Conservation (phyloP, 2,888 invertebrate species). For the Chloromyia formosa region DNA sequence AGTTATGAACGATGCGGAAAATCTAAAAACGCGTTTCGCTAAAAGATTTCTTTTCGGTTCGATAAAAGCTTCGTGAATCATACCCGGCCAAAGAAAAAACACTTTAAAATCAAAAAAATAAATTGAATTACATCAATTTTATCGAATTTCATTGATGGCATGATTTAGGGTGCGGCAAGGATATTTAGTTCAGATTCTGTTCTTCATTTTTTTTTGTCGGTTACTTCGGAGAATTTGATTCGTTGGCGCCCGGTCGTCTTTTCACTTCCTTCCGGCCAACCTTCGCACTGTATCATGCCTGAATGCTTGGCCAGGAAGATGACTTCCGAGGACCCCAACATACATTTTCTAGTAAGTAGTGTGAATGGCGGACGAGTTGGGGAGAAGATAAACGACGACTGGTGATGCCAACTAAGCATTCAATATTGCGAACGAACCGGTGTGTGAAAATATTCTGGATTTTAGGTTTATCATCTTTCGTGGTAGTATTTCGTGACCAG, state of each 20-base stretch:
- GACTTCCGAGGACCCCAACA: background rate
- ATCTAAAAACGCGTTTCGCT: constrained; percentile 14
- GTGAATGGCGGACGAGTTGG: background rate
- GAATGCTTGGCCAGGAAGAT: background rate
- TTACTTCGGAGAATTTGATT: too few relatives aligned
- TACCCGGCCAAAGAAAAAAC: constrained; percentile 30
- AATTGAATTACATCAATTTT: constrained; percentile 49
- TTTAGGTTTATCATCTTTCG: constrained; percentile 30
- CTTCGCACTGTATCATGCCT: background rate
- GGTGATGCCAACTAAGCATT: constrained; percentile 33
- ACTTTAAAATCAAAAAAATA: constrained; percentile 49
- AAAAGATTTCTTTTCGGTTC: constrained; percentile 14
- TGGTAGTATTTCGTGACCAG: constrained; percentile 8
- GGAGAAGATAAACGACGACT: background rate
- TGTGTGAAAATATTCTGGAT: constrained; percentile 40
- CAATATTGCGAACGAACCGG: constrained; percentile 29
- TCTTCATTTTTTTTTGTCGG: constrained; percentile 13
- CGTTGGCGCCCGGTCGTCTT: constrained; percentile 22
- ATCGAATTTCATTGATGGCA: constrained; percentile 45
- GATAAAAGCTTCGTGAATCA: constrained; percentile 42
- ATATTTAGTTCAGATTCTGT: constrained; percentile 4
- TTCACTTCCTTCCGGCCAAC: background rate
- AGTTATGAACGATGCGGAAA: background rate
- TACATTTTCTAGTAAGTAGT: background rate
- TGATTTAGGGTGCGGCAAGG: constrained; percentile 38